These are phyloP conservation scores for Metopia argyrocephala DNA, from an alignment of 2,888 invertebrate species.

Conservation along the genomic window DNA sequence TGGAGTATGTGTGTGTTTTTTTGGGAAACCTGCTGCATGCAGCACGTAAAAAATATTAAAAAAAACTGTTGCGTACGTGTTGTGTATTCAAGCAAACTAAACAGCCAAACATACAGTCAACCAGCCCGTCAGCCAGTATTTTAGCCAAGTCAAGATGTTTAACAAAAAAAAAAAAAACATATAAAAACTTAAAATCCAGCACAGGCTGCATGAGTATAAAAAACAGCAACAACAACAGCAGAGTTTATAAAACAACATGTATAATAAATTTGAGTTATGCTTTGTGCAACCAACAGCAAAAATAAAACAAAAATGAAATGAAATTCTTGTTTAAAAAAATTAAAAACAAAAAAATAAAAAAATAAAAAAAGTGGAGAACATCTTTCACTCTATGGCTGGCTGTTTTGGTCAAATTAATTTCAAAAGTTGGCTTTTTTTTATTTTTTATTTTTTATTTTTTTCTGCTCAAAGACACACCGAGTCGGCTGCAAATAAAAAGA, in stretches of 20 bases:
- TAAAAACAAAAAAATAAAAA: slow-evolving; percentile 17
- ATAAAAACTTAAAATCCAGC: slow-evolving; percentile 29
- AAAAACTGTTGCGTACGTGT: slow-evolving; percentile 64
- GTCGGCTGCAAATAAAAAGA: slow-evolving; percentile 45
- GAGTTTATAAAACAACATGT: slow-evolving; percentile 48
- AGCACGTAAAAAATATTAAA: slow-evolving; percentile 62
- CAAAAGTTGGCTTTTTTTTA: background rate
- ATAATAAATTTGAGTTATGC: slow-evolving; percentile 63
- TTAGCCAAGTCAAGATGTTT: slow-evolving; percentile 2
- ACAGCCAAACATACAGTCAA: background rate
- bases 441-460: slow-evolving; percentile 3
- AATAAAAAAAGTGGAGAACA: slow-evolving; percentile 42
- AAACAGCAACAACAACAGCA: background rate
- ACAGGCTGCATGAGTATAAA: slow-evolving; percentile 36
- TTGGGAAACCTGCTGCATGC: slow-evolving; percentile 64
- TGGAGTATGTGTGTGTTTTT: slow-evolving; percentile 4
- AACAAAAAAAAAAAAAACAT: slow-evolving; percentile 18
- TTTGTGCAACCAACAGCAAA: slow-evolving; percentile 45
- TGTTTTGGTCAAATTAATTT: slow-evolving; percentile 48
- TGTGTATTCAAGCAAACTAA: slow-evolving; percentile 53
- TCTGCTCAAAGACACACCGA: slow-evolving; percentile 25
- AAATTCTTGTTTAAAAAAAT: slow-evolving; percentile 43
- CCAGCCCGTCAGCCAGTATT: slow-evolving; percentile 31
- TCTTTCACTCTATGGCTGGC: slow-evolving; percentile 50
- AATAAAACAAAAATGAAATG: slow-evolving; percentile 29